Conservation (phyloP, 1,140 invertebrate genomes). For the Magallana angulata region DNA sequence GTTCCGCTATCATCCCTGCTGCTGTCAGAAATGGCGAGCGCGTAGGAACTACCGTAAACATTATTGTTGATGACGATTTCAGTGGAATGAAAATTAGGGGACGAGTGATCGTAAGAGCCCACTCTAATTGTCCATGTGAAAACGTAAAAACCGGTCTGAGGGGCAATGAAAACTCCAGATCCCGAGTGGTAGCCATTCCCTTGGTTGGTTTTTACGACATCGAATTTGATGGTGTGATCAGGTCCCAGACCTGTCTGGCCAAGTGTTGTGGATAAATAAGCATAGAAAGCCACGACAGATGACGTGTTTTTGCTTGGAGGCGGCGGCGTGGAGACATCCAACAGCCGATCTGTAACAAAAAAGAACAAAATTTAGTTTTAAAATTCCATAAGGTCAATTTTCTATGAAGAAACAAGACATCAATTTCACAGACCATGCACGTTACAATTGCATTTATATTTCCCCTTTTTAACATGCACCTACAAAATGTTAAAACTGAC, state of each 20-base stretch:
- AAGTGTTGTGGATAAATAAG: not conserved
- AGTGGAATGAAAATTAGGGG: not conserved
- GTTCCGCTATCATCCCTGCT: not conserved
- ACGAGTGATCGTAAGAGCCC: not conserved
- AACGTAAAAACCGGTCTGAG: constrained; percentile 8
- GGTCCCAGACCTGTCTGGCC: too few relatives aligned
- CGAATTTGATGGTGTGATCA: constrained; percentile 4
- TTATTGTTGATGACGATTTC: not conserved
- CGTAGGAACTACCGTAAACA: not conserved
- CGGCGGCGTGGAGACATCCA: not conserved
- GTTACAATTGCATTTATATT: too few relatives aligned
- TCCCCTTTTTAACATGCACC: too few relatives aligned
- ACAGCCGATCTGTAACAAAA: not conserved
- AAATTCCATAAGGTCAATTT: not conserved
- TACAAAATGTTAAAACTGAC: too few relatives aligned
- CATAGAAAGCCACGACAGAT: not conserved
- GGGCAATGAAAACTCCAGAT: constrained; percentile 16
- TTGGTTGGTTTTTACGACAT: constrained; percentile 28
- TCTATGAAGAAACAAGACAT: too few relatives aligned
- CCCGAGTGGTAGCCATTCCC: not conserved
- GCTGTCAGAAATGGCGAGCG: not conserved
- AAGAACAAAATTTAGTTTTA: not conserved
- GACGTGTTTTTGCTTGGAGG: not conserved
- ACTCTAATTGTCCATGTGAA: constrained; percentile 10
- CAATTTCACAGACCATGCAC: too few relatives aligned